A percentile compares a stretch with the other conserved stretches of the same genome.
phyloP scores from a whole-genome alignment of 2,888 invertebrate genomes.

The Lasioglossum villosulum region DNA sequence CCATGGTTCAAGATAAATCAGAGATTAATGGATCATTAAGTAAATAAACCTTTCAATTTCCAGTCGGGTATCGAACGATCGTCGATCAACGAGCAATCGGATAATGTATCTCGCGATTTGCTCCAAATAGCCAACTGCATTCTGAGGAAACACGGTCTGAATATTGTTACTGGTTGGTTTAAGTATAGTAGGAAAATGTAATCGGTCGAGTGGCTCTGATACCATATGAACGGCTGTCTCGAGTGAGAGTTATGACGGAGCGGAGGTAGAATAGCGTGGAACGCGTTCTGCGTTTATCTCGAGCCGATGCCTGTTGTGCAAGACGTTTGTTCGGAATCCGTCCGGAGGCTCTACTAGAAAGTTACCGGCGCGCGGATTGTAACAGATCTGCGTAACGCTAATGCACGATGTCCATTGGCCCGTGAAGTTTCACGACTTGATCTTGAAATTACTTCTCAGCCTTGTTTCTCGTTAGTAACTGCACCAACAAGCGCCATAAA shows the following conservation, averaged over 20 bases:
- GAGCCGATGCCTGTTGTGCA: slow-evolving; percentile 57
- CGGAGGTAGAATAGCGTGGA: slow-evolving; percentile 36
- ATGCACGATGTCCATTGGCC: slow-evolving; percentile 3
- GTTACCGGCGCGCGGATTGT: slow-evolving; percentile 38
- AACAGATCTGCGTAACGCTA: slow-evolving; percentile 35
- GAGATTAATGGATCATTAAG: not conserved
- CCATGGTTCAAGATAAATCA: not conserved
- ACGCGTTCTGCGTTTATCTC: slow-evolving; percentile 52
- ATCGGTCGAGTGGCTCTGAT: slow-evolving; percentile 25
- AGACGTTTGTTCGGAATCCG: slow-evolving; percentile 53
- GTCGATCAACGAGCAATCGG: not conserved
- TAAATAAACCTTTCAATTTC: not conserved
- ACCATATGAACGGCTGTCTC: slow-evolving; percentile 12
- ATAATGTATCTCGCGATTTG: not conserved
- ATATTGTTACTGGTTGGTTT: slow-evolving; percentile 11
- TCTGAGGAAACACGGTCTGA: slow-evolving; percentile 23
- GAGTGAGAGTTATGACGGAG: slow-evolving; percentile 50
- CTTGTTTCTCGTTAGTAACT: not conserved
- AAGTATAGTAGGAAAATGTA: not conserved
- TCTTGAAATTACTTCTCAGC: slow-evolving; percentile 30
- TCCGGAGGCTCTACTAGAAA: slow-evolving; percentile 60
- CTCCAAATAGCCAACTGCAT: slow-evolving; percentile 19
- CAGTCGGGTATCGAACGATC: not conserved
- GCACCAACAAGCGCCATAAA: not conserved
- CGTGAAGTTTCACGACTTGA: slow-evolving; percentile 30